Evolutionary conservation across 2,888 invertebrate species (phyloP), one percentile per base, ranked within the genome.

Genomic region (Stenodema calcarata): DNA sequence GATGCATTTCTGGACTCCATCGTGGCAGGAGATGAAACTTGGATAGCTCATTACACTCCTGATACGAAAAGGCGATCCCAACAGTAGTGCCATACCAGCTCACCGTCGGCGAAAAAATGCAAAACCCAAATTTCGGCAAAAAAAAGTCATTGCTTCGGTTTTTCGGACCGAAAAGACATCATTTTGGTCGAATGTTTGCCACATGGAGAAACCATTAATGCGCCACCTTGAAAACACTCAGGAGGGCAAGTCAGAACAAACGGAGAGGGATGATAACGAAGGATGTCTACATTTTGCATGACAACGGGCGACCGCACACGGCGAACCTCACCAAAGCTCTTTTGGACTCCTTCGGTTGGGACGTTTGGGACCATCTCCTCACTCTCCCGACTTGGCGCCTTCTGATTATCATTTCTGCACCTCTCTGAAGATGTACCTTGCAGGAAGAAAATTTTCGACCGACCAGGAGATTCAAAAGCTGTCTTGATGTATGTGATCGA

Each of bases 131-230:
- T 82, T 80, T 88, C 81, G 41, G 80, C 88, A 54, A 80, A 76
- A 87, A 70, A 89, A 89, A 88, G 80, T 89, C 86, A 89, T 89
- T 87, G 88, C 88, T 81, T 88, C 88, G 18, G 89, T 89, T 78
- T 89, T 89, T 87, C 89, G 88, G 88, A 88, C 87, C 88, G 81
- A 81, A 85, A 88, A 80, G 87, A 88, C 30, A 87, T 89, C 42
- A 81, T 89, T 81, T 83, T 88, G 73, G 86, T 88, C 47, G 75
- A 87, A 50, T 88, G 70, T 88, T 83, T 87, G 76, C 87, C 88
- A 78, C 83, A 50, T 42, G 79, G 75, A 86, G 81, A 87, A 87
- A 82, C 75, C 88, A 30, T 27, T 76, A 47, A 44, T 62, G 47
- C 75, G 75, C n/a, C 82, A 87, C 69, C 87, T 87, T 50, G 88